Base-by-base conservation (phyloP, 2,797 vertebrate species). In the Eupleurogrammus muticus region DNA sequence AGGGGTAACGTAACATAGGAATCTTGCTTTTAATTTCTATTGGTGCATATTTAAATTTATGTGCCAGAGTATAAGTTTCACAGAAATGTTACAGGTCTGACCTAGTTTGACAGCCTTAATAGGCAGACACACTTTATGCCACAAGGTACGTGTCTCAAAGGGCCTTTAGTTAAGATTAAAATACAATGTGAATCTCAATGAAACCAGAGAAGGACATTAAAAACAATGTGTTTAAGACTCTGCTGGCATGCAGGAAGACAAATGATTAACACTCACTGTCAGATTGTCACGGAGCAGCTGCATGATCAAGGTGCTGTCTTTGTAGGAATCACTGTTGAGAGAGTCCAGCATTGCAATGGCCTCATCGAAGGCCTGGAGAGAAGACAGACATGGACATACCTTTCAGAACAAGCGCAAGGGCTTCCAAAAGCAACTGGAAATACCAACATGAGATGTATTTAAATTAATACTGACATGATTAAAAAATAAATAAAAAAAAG, bases 261-360 rank as follows among this genome's bases (percentile, higher is more conserved):
- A 47, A 20, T 38, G 52, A 0, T 1, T 35, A 19, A 21, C 89
- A 95, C 97, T 97, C 84, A 99, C 97, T 89, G 97, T 98, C 94
- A 99, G 95, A 93, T 99, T 99, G 95, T 99, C 97, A 90, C 97
- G 95, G 91, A 99, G 96, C 92, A 99, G 96, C 88, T 99, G 97
- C 97, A 99, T 97, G 95, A 99, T 99, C 96, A 99, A 94, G 58
- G 96, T 97, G 94, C 97, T 99, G 96, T 99, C 98, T 97, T 99
- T 99, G 93, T 98, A 97, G 52, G 96, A 97, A 68, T 99, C 97
- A 87, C 93, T 94, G 73, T 95, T 96, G 92, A 97, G 94, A 64
- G 91, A 92, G 89, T 99, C 97, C 85, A 99, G 95, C 90, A 94
- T 94, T 82, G 93, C 86, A 73, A 98, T 97, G 91, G 98, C 98